phyloP scores from a whole-genome alignment of 2,888 invertebrate genomes.

The Oligia fasciuncula region DNA sequence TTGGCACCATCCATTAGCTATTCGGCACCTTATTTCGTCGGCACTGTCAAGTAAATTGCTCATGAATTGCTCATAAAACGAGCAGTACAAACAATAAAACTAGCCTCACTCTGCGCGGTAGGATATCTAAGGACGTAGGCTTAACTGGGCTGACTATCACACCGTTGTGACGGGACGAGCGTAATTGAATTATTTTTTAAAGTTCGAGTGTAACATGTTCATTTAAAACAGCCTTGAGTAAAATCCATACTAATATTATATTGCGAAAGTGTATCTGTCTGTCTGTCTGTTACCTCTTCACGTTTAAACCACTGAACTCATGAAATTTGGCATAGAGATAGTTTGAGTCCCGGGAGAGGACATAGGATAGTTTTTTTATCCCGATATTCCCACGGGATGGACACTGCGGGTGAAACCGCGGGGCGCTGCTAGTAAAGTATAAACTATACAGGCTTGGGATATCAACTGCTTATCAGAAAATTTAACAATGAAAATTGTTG shows the following conservation, averaged over 20 bases:
- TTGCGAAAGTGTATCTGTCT: too few species aligned
- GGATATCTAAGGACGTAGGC: conserved; percentile 79
- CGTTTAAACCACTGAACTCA: too few species aligned
- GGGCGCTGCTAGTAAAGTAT: neutral
- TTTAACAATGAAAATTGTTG: neutral
- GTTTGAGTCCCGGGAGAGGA: too few species aligned
- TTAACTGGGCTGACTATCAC: conserved; percentile 70
- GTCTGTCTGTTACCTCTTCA: too few species aligned
- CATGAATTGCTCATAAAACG: conserved; percentile 78
- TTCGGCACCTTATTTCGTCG: conserved; percentile 66
- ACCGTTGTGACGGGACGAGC: conserved; percentile 61
- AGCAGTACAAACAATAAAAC: conserved; percentile 84
- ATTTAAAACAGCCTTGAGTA: neutral
- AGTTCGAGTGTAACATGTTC: neutral
- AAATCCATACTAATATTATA: too few species aligned
- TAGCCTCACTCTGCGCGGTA: conserved; percentile 76
- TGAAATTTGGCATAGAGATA: too few species aligned
- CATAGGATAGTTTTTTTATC: too few species aligned
- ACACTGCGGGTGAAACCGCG: too few species aligned
- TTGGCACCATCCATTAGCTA: conserved; percentile 59
- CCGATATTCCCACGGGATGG: too few species aligned
- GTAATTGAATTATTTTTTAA: neutral
- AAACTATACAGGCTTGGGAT: neutral
- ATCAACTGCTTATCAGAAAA: neutral
- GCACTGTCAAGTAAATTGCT: conserved; percentile 71